A percentile compares a stretch with the other conserved stretches of the same genome.
phyloP scores from a whole-genome alignment of 2,888 invertebrate genomes.

The Margaritifera margaritifera region DNA sequence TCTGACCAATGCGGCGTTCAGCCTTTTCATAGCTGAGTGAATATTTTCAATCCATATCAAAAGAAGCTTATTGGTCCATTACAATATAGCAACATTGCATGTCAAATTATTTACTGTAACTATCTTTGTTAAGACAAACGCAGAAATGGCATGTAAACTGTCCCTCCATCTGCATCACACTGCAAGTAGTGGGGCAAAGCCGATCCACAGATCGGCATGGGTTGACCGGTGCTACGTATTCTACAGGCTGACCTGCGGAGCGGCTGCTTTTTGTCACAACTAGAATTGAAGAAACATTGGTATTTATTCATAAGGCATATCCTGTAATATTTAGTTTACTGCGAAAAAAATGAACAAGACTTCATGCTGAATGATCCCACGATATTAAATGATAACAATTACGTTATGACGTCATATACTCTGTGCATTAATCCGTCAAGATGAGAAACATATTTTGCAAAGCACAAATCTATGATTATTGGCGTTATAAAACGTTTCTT shows the following conservation, averaged over 20 bases:
- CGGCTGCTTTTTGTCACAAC: not conserved
- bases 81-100: too few species aligned
- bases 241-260: not conserved
- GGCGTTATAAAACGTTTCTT: too few species aligned
- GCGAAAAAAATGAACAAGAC: not conserved
- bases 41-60: not conserved
- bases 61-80: not conserved
- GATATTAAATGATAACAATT: too few species aligned
- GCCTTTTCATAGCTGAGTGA: too few species aligned
- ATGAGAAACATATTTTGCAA: too few species aligned
- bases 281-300: not conserved
- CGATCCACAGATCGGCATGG: slow-evolving; percentile 38
- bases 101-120: slow-evolving; percentile 21
- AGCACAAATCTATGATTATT: too few species aligned
- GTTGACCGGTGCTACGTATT: slow-evolving; percentile 31
- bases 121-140: slow-evolving; percentile 21
- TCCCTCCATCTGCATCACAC: slow-evolving; percentile 24
- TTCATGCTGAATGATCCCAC: too few species aligned
- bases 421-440: too few species aligned
- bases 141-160: slow-evolving; percentile 34
- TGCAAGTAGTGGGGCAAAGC: slow-evolving; percentile 37
- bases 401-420: too few species aligned
- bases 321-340: not conserved
- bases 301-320: not conserved
- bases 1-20: too few species aligned